Evolutionary conservation across 2,888 invertebrate genomes (phyloP).

Genomic region (Drymonia ruficornis): DNA sequence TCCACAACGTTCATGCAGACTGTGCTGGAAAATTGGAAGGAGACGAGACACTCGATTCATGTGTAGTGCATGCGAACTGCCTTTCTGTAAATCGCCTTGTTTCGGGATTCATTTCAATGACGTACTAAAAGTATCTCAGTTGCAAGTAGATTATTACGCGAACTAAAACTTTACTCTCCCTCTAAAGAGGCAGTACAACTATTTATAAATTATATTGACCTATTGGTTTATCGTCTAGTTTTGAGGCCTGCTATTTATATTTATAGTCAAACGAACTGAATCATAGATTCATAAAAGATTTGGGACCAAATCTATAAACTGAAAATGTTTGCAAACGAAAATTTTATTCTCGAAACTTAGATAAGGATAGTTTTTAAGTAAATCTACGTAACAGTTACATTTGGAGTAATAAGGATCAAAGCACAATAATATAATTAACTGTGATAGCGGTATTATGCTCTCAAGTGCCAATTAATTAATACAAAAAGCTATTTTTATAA

Average conservation of each 20-base stretch:
- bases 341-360: constrained; percentile 18
- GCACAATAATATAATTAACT: constrained; percentile 69
- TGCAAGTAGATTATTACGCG: constrained; percentile 78
- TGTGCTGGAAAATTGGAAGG: constrained; percentile 80
- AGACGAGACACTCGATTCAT: constrained; percentile 80
- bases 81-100: constrained; percentile 80
- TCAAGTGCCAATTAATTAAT: constrained; percentile 64
- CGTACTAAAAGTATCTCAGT: constrained; percentile 72
- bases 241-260: constrained; percentile 30
- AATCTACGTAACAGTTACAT: constrained; percentile 38
- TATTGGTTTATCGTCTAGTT: constrained; percentile 21
- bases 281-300: constrained; percentile 58
- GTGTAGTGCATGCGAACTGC: constrained; percentile 79
- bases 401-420: constrained; percentile 52
- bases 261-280: constrained; percentile 38
- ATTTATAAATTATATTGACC: constrained; percentile 37
- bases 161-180: constrained; percentile 52
- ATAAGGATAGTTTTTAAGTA: constrained; percentile 34
- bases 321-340: constrained; percentile 22
- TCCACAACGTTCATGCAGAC: constrained; percentile 80
- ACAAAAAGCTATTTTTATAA: constrained; percentile 39
- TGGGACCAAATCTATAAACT: constrained; percentile 54
- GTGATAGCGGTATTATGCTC: constrained; percentile 68
- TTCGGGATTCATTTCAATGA: constrained; percentile 80
- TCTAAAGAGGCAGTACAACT: constrained; percentile 46